These are phyloP conservation scores for Saturnia japonica DNA, from an alignment of 2,888 invertebrate species.

Conservation along the genomic window DNA sequence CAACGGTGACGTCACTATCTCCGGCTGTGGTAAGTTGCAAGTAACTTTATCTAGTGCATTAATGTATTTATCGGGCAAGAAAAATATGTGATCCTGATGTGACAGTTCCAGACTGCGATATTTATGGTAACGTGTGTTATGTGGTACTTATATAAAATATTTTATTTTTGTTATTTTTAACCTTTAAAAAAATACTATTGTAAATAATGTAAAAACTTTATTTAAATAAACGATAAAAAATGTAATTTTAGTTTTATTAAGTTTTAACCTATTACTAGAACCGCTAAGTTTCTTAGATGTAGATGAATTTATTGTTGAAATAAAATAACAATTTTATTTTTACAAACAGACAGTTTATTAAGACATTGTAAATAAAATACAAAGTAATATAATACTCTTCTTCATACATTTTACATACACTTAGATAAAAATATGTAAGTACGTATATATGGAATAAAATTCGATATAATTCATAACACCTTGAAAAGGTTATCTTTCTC, in stretches of 20 bases:
- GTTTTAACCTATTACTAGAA: background rate
- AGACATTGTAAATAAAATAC: slow-evolving; percentile 78
- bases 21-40: slow-evolving; percentile 70
- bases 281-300: background rate
- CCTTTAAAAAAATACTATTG: slow-evolving; percentile 34
- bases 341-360: slow-evolving; percentile 78
- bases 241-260: slow-evolving; percentile 15
- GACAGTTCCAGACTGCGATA: slow-evolving; percentile 38
- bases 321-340: slow-evolving; percentile 47
- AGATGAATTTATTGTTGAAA: slow-evolving; percentile 29
- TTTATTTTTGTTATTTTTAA: slow-evolving; percentile 19
- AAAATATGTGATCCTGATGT: slow-evolving; percentile 7
- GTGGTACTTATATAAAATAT: slow-evolving; percentile 32
- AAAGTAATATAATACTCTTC: slow-evolving; percentile 63
- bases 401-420: slow-evolving; percentile 71
- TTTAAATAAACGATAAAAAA: slow-evolving; percentile 23
- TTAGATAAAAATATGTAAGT: slow-evolving; percentile 74
- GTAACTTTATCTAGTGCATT: slow-evolving; percentile 67
- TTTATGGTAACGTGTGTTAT: slow-evolving; percentile 48
- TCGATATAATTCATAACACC: slow-evolving; percentile 66
- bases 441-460: slow-evolving; percentile 72
- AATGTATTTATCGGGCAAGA: slow-evolving; percentile 54
- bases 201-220: slow-evolving; percentile 39
- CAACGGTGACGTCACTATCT: slow-evolving; percentile 8
- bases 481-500: slow-evolving; percentile 49